A percentile compares a stretch with the other conserved stretches of the same genome.
These are phyloP conservation scores for Acanthosepion esculentum DNA, from an alignment of 2,888 invertebrate genomes.

Conservation along the genomic window DNA sequence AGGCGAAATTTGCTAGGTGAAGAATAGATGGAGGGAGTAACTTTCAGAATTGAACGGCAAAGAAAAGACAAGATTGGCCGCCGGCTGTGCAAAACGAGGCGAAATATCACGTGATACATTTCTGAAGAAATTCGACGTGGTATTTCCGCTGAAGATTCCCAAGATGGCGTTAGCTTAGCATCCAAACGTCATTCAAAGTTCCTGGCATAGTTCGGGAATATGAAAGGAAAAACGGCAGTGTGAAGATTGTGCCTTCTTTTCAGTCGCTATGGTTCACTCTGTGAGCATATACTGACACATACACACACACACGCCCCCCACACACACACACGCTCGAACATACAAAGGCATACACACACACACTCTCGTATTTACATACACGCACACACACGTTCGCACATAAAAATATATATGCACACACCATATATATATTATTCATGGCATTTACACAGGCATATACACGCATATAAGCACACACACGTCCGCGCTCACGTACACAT, in stretches of 20 bases:
- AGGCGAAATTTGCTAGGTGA: neutral
- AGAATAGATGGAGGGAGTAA: neutral
- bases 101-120: neutral
- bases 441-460: no score
- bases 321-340: accelerated
- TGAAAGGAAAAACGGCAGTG: neutral
- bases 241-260: neutral
- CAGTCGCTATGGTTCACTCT: neutral
- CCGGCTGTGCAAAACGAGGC: neutral
- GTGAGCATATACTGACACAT: neutral
- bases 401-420: no score
- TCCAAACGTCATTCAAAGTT: neutral
- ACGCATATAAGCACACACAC: no score
- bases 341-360: no score
- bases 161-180: neutral
- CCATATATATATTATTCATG: no score
- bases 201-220: neutral
- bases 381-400: no score
- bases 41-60: neutral
- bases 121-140: neutral
- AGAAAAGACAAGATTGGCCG: neutral
- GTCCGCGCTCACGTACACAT: no score
- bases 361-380: no score
- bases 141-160: conserved; percentile 33
- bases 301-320: neutral